Percentiles rank a stretch among this genome's conserved stretches.
Conservation (phyloP, 2,888 invertebrate species). For the Cremastinae sp. region DNA sequence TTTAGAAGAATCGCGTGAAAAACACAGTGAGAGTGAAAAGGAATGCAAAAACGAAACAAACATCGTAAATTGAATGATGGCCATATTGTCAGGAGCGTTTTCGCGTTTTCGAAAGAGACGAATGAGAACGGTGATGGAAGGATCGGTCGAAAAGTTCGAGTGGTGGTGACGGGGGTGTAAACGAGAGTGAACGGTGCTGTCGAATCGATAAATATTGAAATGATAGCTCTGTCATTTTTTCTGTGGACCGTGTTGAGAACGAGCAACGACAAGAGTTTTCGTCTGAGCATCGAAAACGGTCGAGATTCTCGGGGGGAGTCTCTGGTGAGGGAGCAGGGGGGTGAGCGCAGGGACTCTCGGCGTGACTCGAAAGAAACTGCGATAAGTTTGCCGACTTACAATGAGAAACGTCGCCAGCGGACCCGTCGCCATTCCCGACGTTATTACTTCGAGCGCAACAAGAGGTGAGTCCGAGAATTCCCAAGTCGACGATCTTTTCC, state of each 20-base stretch:
- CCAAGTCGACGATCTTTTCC: conserved; percentile 10
- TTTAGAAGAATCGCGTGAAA: no score
- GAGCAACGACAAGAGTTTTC: conserved; percentile 48
- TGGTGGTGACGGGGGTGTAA: background rate
- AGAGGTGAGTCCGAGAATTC: conserved; percentile 69
- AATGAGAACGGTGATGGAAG: conserved; percentile 28
- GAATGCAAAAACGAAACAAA: conserved; percentile 1
- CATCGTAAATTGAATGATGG: conserved; percentile 31
- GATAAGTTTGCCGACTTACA: conserved; percentile 61
- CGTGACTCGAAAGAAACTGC: conserved; percentile 68
- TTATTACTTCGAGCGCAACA: conserved; percentile 72
- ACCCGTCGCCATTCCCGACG: conserved; percentile 73
- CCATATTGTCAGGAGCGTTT: conserved; percentile 8
- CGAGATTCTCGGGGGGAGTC: conserved; percentile 67
- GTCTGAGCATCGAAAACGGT: conserved; percentile 55
- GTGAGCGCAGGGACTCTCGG: conserved; percentile 65
- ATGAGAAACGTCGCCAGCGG: conserved; percentile 69
- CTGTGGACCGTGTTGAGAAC: conserved; percentile 71
- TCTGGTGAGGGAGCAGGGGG: conserved; percentile 59
- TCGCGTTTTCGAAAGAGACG: conserved; percentile 30
- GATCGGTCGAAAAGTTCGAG: background rate
- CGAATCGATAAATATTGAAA: no score
- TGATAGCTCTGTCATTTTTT: conserved; percentile 73
- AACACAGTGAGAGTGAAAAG: no score
- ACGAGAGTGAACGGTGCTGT: no score